Evolutionary conservation across 2,888 invertebrate genomes (phyloP), one percentile per base, ranked within the genome.

Genomic region (Plutella xylostella): DNA sequence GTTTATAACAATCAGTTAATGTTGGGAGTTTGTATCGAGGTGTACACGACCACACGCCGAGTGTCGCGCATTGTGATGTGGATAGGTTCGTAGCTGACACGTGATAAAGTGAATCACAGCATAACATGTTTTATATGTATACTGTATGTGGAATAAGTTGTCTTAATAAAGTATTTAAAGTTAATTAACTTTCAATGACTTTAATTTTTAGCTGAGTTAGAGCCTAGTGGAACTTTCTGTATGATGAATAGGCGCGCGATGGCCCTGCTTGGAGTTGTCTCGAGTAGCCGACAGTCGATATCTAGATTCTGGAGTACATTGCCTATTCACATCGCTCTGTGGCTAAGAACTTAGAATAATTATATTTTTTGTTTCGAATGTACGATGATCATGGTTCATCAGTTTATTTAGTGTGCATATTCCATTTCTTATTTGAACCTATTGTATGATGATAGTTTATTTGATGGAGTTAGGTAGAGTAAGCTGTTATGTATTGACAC

Each of bases 81-180:
- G 78, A 78, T 79, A 79, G 80, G 78, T 75, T 66, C 64, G 70
- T 76, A 75, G 78, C 73, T 72, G 77, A 77, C 76, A 66, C 71
- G 80, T 78, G 83, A 77, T 76, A 73, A 68, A 72, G 68, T 74
- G 75, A 76, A 82, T 80, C 80, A 77, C 82, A 77, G 65, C 75
- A 70, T 80, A 77, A 78, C 74, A 76, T 82, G 77, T 82, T 82
- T 82, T 80, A 73, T 79, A 82, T 82, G 77, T 82, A 78, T 79
- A 80, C 78, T 78, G 76, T 73, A 70, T 79, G 76, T 82, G 80
- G 77, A 74, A 76, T 80, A 80, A 82, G 82, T 82, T 83, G 76
- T 82, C 82, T 72, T 79, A 83, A 83, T 83, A 83, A 83, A 83
- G 80, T 82, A 82, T 83, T 82, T 82, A 79, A 82, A 80, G 78